Conservation (phyloP, 2,113 vertebrate species). For the Callorhinus ursinus region DNA sequence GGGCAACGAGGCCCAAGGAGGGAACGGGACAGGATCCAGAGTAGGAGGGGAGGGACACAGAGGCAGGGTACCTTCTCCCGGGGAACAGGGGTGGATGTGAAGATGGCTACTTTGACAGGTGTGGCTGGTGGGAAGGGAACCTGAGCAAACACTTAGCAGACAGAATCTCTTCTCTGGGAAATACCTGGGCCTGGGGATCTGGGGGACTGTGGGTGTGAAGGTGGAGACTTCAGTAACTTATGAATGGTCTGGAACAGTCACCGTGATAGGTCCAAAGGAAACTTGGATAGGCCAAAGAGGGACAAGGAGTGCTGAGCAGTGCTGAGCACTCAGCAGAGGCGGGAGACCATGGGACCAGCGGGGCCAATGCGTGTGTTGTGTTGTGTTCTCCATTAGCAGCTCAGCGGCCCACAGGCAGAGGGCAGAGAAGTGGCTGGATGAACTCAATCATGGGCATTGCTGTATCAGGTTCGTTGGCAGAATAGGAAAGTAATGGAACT, state of each 20-base stretch:
- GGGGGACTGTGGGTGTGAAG: background rate
- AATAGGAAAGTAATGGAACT: background rate
- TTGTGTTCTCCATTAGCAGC: background rate
- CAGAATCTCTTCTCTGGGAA: background rate
- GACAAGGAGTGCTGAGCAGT: background rate
- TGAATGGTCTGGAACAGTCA: background rate
- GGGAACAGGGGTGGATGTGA: background rate
- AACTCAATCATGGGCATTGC: background rate
- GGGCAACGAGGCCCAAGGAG: background rate
- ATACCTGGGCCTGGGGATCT: background rate
- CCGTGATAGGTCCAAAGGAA: background rate
- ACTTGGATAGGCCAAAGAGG: background rate
- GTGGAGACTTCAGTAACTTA: background rate
- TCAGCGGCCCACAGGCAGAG: background rate
- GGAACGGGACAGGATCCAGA: background rate
- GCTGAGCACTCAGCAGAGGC: background rate
- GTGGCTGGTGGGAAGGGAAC: background rate
- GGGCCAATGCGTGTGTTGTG: rapidly evolving
- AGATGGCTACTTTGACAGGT: background rate
- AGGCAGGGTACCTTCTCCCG: background rate
- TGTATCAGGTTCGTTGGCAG: background rate
- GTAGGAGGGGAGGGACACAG: background rate
- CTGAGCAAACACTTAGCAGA: background rate
- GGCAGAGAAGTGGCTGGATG: background rate
- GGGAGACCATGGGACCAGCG: background rate